These are phyloP conservation scores for Sardina pilchardus DNA, from an alignment of 2,113 vertebrate species.

Conservation along the genomic window DNA sequence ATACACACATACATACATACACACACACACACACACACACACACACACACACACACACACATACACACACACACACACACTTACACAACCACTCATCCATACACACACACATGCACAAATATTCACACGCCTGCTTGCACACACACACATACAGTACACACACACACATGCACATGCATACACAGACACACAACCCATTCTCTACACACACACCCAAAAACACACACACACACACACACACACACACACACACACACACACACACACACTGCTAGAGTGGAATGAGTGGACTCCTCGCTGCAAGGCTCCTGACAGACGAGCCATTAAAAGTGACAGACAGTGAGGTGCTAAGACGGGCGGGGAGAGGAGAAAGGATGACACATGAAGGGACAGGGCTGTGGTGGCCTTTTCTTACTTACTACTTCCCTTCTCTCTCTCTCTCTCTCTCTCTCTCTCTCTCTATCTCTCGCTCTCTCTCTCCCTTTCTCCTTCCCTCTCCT, in stretches of 20 bases:
- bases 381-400: not conserved
- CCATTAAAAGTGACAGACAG: constrained; percentile 12
- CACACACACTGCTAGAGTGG: not conserved
- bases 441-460: no score
- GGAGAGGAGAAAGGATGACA: not conserved
- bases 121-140: not conserved
- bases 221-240: not conserved
- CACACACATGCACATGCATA: not conserved
- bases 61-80: not conserved
- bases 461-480: no score
- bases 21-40: constrained; percentile 19
- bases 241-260: no score
- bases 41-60: no score
- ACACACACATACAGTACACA: no score
- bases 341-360: not conserved
- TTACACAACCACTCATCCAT: not conserved
- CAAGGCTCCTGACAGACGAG: not conserved
- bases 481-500: no score
- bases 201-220: not conserved
- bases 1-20: not conserved
- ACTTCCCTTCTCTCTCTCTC: not conserved
- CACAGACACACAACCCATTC: not conserved
- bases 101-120: not conserved
- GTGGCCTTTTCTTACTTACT: no score
- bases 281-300: not conserved